These are phyloP conservation scores for Sebastes elongatus DNA, from an alignment of 2,797 vertebrate species.

Conservation along the genomic window DNA sequence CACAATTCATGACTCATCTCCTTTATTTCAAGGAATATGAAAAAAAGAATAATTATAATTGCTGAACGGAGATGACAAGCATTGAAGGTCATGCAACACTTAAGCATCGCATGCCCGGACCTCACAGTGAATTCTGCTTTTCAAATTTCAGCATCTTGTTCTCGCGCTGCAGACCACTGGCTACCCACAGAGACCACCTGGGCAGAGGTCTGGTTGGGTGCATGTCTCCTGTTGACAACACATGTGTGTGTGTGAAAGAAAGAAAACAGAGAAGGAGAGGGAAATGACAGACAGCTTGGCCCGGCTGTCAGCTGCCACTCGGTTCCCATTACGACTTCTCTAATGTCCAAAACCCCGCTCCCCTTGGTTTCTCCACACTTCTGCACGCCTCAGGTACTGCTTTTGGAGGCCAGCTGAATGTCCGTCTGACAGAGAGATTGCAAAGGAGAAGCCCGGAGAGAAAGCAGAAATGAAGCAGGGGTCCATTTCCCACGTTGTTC, in stretches of 20 bases:
- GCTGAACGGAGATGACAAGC: constrained; percentile 30
- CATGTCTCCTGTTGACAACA: constrained; percentile 20
- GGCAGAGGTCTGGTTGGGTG: constrained; percentile 27
- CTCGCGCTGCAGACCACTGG: constrained; percentile 11
- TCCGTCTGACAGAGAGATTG: constrained; percentile 62
- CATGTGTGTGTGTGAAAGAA: constrained; percentile 19
- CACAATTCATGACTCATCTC: constrained; percentile 52
- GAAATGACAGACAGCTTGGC: constrained; percentile 51
- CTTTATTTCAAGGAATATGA: constrained; percentile 52
- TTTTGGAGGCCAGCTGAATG: constrained; percentile 48
- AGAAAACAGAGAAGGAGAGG: constrained; percentile 25
- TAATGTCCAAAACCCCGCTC: constrained; percentile 29
- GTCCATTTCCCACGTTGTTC: constrained; percentile 79
- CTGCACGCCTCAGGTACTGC: constrained; percentile 60
- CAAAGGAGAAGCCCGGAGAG: constrained; percentile 55
- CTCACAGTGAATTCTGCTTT: not conserved
- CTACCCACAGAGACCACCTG: constrained; percentile 62
- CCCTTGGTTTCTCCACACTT: constrained; percentile 30
- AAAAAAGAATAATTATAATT: constrained; percentile 7
- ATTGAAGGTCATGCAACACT: constrained; percentile 20
- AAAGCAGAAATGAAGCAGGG: constrained; percentile 69
- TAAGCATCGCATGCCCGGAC: not conserved
- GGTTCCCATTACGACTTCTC: constrained; percentile 46
- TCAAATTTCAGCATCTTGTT: not conserved
- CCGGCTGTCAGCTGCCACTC: constrained; percentile 59